phyloP scores from a whole-genome alignment of 2,888 invertebrate genomes.

The Hirtodrosophila confusa region DNA sequence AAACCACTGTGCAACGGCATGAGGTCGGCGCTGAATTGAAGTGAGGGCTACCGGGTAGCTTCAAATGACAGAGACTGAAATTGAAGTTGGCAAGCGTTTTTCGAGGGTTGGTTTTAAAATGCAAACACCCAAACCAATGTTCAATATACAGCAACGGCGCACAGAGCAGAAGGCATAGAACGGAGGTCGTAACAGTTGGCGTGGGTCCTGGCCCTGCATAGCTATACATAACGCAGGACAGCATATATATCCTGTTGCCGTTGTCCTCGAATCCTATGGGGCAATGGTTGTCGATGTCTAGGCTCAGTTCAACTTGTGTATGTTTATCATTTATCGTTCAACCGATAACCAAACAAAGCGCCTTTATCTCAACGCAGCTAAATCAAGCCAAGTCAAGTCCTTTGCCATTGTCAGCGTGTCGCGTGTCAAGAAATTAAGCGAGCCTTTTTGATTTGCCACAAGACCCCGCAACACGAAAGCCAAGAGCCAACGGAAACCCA shows the following conservation, averaged over 20 bases:
- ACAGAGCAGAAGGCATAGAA: conserved; percentile 21
- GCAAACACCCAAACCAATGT: conserved; percentile 62
- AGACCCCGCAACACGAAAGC: conserved; percentile 29
- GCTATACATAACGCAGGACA: conserved; percentile 59
- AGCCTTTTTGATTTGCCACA: conserved; percentile 49
- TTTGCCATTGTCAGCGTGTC: conserved; percentile 31
- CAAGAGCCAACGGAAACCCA: conserved; percentile 21
- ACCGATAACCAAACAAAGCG: conserved; percentile 63
- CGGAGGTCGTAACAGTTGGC: conserved; percentile 49
- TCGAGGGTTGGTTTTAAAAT: conserved; percentile 76
- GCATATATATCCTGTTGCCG: conserved; percentile 50
- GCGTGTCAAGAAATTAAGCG: conserved; percentile 62
- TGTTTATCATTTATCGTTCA: conserved; percentile 54
- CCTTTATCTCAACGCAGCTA: conserved; percentile 68
- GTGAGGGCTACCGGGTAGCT: conserved; percentile 34
- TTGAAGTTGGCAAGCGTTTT: conserved; percentile 76
- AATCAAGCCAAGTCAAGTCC: conserved; percentile 56
- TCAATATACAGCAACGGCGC: conserved; percentile 31
- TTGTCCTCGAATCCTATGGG: conserved; percentile 27
- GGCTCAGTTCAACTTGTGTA: conserved; percentile 52
- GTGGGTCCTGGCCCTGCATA: conserved; percentile 51
- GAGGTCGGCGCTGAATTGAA: conserved; percentile 1
- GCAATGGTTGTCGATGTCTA: conserved; percentile 46
- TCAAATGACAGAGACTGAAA: conserved; percentile 73
- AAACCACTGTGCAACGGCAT: conserved; percentile 29